A percentile compares a stretch with the other conserved stretches of the same genome.
These are phyloP conservation scores for Acholoe squamosa DNA, from an alignment of 2,888 invertebrate species.

Conservation along the genomic window DNA sequence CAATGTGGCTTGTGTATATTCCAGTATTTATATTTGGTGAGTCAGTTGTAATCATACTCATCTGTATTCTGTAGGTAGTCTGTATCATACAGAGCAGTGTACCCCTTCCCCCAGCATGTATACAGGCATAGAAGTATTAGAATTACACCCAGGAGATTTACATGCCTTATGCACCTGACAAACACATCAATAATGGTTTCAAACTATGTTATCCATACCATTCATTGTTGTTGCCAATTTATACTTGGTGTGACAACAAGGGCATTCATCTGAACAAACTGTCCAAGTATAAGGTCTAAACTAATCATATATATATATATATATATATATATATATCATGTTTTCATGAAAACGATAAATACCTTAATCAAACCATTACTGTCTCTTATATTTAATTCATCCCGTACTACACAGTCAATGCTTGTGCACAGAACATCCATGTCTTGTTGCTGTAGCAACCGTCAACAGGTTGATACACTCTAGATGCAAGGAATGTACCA, in stretches of 20 bases:
- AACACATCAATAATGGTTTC: too few species aligned
- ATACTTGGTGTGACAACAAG: too few species aligned
- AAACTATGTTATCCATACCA: not conserved
- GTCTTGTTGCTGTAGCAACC: constrained; percentile 56
- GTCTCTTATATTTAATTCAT: not conserved
- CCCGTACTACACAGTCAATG: not conserved
- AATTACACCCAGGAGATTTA: not conserved
- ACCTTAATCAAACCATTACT: not conserved
- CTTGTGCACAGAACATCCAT: constrained; percentile 28
- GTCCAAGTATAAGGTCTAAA: not conserved
- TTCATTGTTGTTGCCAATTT: not conserved
- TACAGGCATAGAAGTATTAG: not conserved
- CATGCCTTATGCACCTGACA: too few species aligned
- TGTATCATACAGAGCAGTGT: constrained; percentile 3
- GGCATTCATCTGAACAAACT: not conserved
- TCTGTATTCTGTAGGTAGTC: not conserved
- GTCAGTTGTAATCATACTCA: not conserved
- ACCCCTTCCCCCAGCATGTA: not conserved
- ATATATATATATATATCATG: too few species aligned
- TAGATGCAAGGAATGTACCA: constrained; percentile 56
- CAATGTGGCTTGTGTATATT: not conserved
- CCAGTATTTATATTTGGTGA: constrained; percentile 42
- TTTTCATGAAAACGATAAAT: constrained; percentile 27
- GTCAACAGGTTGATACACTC: not conserved
- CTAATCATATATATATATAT: too few species aligned